Evolutionary conservation across 2,797 vertebrate genomes (phyloP).

Genomic region (Artibeus lituratus): DNA sequence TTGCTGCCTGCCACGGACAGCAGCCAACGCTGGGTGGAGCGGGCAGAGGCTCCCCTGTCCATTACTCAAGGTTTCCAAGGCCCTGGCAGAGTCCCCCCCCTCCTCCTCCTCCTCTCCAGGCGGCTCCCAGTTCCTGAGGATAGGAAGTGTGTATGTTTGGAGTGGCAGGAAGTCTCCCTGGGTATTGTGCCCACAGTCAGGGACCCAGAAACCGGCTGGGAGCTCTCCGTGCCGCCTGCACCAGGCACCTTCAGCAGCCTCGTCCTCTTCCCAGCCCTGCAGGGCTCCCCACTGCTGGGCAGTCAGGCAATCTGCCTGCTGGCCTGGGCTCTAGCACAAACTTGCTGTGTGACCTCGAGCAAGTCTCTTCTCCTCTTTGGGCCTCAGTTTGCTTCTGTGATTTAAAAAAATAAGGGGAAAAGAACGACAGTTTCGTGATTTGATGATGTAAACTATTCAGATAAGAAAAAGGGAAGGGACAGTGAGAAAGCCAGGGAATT

Average conservation of each 20-base stretch:
- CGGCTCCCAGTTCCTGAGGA: neutral
- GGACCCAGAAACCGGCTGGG: neutral
- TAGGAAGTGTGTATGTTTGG: constrained; percentile 41
- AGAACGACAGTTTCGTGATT: neutral
- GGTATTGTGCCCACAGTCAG: neutral
- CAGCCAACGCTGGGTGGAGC: constrained; percentile 46
- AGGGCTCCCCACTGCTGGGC: neutral
- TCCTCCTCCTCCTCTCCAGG: neutral
- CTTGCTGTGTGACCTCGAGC: neutral
- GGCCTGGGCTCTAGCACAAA: neutral
- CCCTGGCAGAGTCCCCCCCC: constrained; percentile 11
- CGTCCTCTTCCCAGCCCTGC: neutral
- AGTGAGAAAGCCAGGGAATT: neutral
- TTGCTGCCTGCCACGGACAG: neutral
- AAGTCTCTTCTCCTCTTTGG: neutral
- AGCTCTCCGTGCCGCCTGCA: neutral
- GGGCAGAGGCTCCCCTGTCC: constrained; percentile 21
- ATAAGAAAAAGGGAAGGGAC: neutral
- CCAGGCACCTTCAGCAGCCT: neutral
- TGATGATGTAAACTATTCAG: neutral
- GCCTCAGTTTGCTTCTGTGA: neutral
- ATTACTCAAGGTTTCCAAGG: constrained; percentile 63
- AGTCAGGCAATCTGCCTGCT: neutral
- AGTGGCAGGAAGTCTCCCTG: neutral
- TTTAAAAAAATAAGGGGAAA: neutral